These are phyloP conservation scores for Thumatha senex DNA, from an alignment of 2,888 invertebrate genomes.

Conservation along the genomic window DNA sequence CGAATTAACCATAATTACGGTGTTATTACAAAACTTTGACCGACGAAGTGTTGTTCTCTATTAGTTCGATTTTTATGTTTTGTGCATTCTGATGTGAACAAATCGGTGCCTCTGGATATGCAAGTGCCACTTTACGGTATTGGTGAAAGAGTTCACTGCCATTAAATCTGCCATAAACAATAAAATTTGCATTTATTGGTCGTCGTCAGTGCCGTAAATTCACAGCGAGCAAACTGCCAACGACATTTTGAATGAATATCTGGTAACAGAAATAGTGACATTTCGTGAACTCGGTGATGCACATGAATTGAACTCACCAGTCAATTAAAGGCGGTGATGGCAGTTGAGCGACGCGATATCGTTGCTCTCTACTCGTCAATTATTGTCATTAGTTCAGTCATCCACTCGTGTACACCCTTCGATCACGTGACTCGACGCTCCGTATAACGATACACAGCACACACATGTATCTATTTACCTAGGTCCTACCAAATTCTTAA, in stretches of 20 bases:
- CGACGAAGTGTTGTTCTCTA: background rate
- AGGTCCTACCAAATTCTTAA: slow-evolving; percentile 21
- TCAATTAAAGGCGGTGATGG: slow-evolving; percentile 70
- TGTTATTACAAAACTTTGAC: background rate
- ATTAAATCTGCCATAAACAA: slow-evolving; percentile 81
- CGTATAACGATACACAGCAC: slow-evolving; percentile 22
- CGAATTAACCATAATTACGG: too few relatives aligned
- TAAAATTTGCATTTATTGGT: slow-evolving; percentile 83
- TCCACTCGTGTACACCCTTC: slow-evolving; percentile 50
- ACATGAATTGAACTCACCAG: slow-evolving; percentile 75
- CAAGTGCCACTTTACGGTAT: slow-evolving; percentile 70
- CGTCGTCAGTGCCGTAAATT: slow-evolving; percentile 77
- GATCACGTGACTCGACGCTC: slow-evolving; percentile 35
- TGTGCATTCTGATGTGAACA: slow-evolving; percentile 41
- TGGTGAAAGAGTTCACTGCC: slow-evolving; percentile 77
- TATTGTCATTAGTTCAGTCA: slow-evolving; percentile 69
- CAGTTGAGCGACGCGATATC: slow-evolving; percentile 50
- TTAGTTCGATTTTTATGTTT: slow-evolving; percentile 21
- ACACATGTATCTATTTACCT: slow-evolving; percentile 22
- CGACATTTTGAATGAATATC: slow-evolving; percentile 79
- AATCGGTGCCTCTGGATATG: slow-evolving; percentile 56
- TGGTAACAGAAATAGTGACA: slow-evolving; percentile 61
- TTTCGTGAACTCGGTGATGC: slow-evolving; percentile 67
- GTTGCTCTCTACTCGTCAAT: slow-evolving; percentile 63
- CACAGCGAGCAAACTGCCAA: slow-evolving; percentile 72